Evolutionary conservation across 2,113 vertebrate species (phyloP), one percentile per base, ranked within the genome.

Genomic region (Zeus faber): DNA sequence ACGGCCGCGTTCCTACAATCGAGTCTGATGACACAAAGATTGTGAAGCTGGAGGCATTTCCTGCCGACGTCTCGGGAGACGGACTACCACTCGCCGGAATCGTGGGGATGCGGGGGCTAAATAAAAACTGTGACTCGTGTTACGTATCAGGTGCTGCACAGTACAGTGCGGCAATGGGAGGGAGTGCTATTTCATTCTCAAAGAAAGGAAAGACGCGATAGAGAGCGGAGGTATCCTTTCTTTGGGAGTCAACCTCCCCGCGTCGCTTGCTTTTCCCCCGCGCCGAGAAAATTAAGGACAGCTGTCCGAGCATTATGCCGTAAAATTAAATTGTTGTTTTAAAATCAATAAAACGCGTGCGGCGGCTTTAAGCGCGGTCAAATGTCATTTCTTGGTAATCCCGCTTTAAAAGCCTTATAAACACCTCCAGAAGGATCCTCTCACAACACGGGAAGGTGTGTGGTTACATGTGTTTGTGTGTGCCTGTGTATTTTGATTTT

Each of bases 21-120:
- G 71, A 86, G 74, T 75, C 83, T 62, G 83, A 87, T 87, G 80
- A 86, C 84, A 87, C 73, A 78, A 74, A 85, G 81, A 82, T 74
- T 80, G 81, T 78, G 75, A 72, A 76, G 77, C 80, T 76, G 7
- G 41, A 80, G 86, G 84, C 83, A 83, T 85, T 89, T 89, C 87
- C 85, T 86, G 82, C 69, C 25, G 40, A 70, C 56, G 72, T 85
- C 82, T 74, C 75, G 41, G 41, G 78, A 75, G 74, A 54, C 69
- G 41, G 43, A 57, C 68, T 25, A 44, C 26, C 49, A 27, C 25
- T 41, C 52, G 26, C 29, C 31, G 21, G 37, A 26, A 56, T 46
- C 41, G 35, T 24, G 47, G 27, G 23, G 18, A 49, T 57, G 37
- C 5, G 21, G 16, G 27, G 62, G 67, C 21, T 51, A 41, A 52